Evolutionary conservation across 2,113 vertebrate species (phyloP).

Genomic region (Pterocles orientalis): DNA sequence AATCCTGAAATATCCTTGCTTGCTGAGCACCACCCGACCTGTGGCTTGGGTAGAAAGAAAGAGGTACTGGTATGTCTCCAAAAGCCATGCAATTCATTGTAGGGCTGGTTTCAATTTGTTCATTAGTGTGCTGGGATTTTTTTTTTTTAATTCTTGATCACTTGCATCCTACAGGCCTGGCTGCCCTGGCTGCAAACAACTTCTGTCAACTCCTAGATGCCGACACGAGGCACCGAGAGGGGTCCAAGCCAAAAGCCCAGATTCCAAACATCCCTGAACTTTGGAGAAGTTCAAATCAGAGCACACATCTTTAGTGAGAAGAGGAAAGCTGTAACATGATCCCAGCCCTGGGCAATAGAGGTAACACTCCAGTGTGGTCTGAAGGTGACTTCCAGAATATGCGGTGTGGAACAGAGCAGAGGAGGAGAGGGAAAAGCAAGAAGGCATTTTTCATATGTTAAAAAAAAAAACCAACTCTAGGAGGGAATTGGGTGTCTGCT

Average conservation of each 20-base stretch:
- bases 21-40: background rate
- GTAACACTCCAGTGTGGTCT: constrained; percentile 51
- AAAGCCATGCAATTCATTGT: background rate
- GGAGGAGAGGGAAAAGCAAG: background rate
- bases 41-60: background rate
- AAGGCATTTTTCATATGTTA: background rate
- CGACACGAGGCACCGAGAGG: background rate
- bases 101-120: background rate
- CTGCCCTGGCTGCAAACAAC: background rate
- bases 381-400: constrained; percentile 65
- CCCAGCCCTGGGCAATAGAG: constrained; percentile 45
- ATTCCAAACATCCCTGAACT: constrained; percentile 69
- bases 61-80: background rate
- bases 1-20: background rate
- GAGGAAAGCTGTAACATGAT: constrained; percentile 56
- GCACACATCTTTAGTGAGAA: constrained; percentile 44
- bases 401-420: background rate
- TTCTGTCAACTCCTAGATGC: constrained; percentile 35
- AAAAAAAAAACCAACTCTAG: background rate
- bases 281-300: constrained; percentile 66
- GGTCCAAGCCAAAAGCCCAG: constrained; percentile 30
- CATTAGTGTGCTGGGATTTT: background rate
- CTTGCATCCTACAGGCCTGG: background rate
- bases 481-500: background rate
- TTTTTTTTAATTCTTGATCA: background rate